phyloP scores from a whole-genome alignment of 2,797 vertebrate genomes.

The Melanitta fusca region DNA sequence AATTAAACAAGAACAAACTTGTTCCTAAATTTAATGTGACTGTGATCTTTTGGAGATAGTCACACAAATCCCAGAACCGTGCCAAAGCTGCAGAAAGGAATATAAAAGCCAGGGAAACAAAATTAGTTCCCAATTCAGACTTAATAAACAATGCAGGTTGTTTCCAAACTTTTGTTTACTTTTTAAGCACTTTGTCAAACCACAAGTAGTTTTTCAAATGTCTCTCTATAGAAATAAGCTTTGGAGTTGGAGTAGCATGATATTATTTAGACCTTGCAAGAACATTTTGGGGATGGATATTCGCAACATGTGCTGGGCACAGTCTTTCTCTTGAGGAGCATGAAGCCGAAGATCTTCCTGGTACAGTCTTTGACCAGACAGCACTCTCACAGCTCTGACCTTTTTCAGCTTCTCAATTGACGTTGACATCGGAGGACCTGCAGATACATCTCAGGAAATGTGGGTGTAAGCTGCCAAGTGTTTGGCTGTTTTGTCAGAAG shows the following conservation, averaged over 20 bases:
- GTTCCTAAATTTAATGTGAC: neutral
- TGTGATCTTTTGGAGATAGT: conserved; percentile 1
- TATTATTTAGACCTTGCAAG: neutral
- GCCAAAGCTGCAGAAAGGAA: neutral
- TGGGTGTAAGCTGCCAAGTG: neutral
- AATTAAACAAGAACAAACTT: neutral
- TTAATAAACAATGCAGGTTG: neutral
- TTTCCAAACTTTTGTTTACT: conserved; percentile 33
- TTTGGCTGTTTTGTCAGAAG: neutral
- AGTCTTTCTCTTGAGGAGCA: neutral
- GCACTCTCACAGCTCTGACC: neutral
- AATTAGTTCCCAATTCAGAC: conserved; percentile 32
- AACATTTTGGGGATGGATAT: neutral
- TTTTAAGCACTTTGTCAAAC: conserved; percentile 26
- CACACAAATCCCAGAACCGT: neutral
- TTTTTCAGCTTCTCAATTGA: neutral
- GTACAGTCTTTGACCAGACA: neutral
- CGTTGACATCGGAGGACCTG: neutral
- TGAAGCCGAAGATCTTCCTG: neutral
- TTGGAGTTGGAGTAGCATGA: neutral
- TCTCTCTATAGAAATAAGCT: neutral
- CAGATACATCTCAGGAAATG: neutral
- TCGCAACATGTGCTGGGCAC: rapidly evolving
- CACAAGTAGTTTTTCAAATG: conserved; percentile 24
- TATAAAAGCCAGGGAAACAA: neutral